These are phyloP conservation scores for Glaucidium brasilianum DNA, from an alignment of 2,113 vertebrate genomes.

Conservation along the genomic window DNA sequence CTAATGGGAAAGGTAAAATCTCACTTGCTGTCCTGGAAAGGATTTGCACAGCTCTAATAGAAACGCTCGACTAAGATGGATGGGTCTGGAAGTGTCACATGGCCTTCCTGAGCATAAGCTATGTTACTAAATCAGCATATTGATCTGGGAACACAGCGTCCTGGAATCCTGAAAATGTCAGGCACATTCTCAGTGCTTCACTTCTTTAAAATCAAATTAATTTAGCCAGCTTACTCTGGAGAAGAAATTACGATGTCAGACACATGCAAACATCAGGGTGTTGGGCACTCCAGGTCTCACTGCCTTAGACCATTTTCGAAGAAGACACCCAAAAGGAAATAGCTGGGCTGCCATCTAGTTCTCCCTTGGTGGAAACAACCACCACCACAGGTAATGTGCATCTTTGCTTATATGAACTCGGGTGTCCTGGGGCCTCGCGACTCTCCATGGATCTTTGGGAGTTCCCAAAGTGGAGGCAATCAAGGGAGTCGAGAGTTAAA, in stretches of 20 bases:
- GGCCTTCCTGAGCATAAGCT: constrained; percentile 57
- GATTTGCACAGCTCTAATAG: constrained; percentile 32
- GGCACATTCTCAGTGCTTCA: constrained; percentile 51
- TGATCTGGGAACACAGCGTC: constrained; percentile 63
- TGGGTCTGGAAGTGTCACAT: constrained; percentile 52
- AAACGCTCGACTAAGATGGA: constrained; percentile 41
- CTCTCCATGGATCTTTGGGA: neutral
- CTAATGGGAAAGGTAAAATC: neutral
- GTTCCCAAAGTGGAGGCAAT: neutral
- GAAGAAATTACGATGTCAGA: neutral
- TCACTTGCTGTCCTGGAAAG: neutral
- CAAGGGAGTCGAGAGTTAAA: neutral
- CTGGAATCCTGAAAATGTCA: constrained; percentile 67
- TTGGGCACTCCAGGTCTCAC: neutral
- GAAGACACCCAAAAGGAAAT: neutral
- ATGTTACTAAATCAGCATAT: constrained; percentile 68
- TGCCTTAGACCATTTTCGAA: neutral
- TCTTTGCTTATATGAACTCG: neutral
- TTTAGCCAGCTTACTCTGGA: constrained; percentile 38
- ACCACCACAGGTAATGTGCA: neutral
- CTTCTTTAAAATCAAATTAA: constrained; percentile 63
- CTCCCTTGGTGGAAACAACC: neutral
- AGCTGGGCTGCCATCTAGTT: neutral
- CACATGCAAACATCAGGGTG: neutral
- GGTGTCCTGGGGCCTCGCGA: neutral